Conservation (phyloP, 2,888 invertebrate genomes). For the Melinaea marsaeus region DNA sequence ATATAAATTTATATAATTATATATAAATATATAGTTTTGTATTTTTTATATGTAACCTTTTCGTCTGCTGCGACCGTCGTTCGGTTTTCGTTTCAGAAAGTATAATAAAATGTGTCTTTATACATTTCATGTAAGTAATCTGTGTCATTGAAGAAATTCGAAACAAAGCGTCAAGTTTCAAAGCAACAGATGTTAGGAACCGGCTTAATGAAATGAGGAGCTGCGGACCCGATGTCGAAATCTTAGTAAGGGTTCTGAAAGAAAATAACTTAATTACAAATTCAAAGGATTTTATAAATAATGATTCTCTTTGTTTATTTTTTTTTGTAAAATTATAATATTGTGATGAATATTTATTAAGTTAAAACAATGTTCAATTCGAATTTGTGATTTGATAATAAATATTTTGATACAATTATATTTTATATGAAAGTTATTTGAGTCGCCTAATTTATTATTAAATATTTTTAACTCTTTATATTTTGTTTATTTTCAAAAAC, state of each 20-base stretch:
- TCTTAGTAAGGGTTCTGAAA: slow-evolving; percentile 8
- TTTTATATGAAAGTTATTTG: too few species aligned
- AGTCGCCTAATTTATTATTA: too few species aligned
- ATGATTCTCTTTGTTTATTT: slow-evolving; percentile 5
- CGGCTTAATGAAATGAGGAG: slow-evolving; percentile 54
- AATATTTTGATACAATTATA: too few species aligned
- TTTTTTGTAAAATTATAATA: neutral
- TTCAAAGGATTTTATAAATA: slow-evolving; percentile 20
- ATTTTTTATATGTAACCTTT: neutral
- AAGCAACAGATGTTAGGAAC: slow-evolving; percentile 59
- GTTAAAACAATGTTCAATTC: too few species aligned
- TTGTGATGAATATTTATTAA: too few species aligned
- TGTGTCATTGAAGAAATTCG: slow-evolving; percentile 40
- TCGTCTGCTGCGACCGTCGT: neutral
- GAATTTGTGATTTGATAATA: too few species aligned
- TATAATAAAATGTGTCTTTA: neutral
- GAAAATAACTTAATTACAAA: slow-evolving; percentile 20
- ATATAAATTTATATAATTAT: too few species aligned
- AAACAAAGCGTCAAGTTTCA: slow-evolving; percentile 60
- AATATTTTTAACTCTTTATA: too few species aligned
- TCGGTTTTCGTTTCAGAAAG: neutral
- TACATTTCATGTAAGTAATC: slow-evolving; percentile 2
- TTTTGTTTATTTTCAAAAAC: too few species aligned
- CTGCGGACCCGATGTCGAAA: slow-evolving; percentile 5
- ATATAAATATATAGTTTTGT: too few species aligned